These are phyloP conservation scores for Triplophysa yarkandensis DNA, from an alignment of 2,797 vertebrate genomes.

Conservation along the genomic window DNA sequence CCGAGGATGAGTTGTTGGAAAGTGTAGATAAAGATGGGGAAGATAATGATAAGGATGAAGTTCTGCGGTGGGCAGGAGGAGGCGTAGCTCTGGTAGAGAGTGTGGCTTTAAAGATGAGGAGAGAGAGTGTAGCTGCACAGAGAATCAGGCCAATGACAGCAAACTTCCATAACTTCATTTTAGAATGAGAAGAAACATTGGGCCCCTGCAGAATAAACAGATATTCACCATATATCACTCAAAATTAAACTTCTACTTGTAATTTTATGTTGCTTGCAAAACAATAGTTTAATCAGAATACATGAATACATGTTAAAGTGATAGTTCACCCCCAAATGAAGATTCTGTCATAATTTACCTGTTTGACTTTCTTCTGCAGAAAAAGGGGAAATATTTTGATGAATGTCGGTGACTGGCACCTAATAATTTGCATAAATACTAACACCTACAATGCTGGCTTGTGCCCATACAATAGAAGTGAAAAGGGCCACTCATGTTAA, in stretches of 20 bases:
- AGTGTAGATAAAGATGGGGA: constrained; percentile 26
- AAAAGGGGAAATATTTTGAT: too few species aligned
- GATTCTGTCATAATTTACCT: too few species aligned
- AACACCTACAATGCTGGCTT: too few species aligned
- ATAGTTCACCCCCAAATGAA: too few species aligned
- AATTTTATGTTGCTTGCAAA: not conserved
- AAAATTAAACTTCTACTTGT: not conserved
- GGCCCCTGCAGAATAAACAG: constrained; percentile 73
- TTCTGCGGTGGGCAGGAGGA: constrained; percentile 32
- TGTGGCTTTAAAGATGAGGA: constrained; percentile 79
- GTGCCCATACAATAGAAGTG: too few species aligned
- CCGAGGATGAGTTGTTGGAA: constrained; percentile 42
- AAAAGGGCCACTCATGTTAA: too few species aligned
- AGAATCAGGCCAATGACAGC: constrained; percentile 81
- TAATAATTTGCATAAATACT: too few species aligned
- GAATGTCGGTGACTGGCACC: too few species aligned
- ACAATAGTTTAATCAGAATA: not conserved
- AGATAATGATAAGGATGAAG: constrained; percentile 30
- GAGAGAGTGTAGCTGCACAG: constrained; percentile 80
- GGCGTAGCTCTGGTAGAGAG: constrained; percentile 64
- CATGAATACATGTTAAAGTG: too few species aligned
- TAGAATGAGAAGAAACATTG: constrained; percentile 79
- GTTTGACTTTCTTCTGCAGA: too few species aligned
- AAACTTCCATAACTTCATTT: constrained; percentile 89
- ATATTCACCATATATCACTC: constrained; percentile 15